These are phyloP conservation scores for Morelia viridis DNA, from an alignment of 2,797 vertebrate genomes.

Conservation along the genomic window DNA sequence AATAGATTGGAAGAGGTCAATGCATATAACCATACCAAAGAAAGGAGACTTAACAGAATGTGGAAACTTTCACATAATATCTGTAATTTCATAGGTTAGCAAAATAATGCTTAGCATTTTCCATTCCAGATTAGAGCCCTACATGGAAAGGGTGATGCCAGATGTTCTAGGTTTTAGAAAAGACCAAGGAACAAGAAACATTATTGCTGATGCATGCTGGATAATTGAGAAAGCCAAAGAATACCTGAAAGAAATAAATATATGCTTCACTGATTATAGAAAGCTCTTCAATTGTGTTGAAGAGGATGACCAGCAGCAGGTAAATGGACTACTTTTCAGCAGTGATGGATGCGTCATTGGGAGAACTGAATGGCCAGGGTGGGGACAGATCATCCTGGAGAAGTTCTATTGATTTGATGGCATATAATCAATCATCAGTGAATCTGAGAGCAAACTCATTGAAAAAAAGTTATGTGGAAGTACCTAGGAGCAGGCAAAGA, in stretches of 20 bases:
- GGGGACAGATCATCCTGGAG: neutral
- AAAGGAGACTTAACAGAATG: neutral
- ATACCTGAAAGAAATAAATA: neutral
- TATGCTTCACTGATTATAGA: neutral
- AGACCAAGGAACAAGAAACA: neutral
- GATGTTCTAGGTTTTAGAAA: neutral
- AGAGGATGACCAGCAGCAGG: neutral
- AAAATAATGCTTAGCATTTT: neutral
- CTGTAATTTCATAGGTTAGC: neutral
- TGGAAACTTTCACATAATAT: neutral
- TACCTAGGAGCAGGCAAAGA: too few species aligned
- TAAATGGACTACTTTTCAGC: neutral
- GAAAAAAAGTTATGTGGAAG: neutral
- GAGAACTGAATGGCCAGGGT: too few species aligned
- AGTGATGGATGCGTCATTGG: neutral
- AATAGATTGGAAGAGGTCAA: neutral
- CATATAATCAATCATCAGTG: neutral
- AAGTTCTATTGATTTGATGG: neutral
- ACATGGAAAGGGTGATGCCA: neutral
- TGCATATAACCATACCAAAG: neutral
- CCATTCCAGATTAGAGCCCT: neutral
- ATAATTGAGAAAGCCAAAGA: too few species aligned
- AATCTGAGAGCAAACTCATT: neutral
- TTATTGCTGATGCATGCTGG: neutral
- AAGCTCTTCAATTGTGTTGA: neutral